Base-by-base conservation (phyloP, 2,888 invertebrate species). In the Therioaphis trifolii region DNA sequence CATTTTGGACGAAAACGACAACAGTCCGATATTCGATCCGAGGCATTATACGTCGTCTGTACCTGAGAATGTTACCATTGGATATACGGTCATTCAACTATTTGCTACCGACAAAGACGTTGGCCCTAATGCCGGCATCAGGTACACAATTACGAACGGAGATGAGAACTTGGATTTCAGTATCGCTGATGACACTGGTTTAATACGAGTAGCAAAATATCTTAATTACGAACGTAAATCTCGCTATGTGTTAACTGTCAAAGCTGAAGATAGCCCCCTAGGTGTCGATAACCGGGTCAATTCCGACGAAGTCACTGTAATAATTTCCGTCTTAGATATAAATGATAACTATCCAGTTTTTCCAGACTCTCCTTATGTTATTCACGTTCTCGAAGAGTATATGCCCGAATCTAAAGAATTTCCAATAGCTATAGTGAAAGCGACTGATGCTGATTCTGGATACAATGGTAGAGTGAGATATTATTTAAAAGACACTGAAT, bases 261-360 rank as follows among this genome's bases (percentile, higher is more conserved):
- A 93, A 86, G 97, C 96, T 0, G 96, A 97, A 89, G 96, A 96
- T 89, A 95, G 95, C 88, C 94, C 94, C 35, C 92, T 92, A 86
- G 93, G 94, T 87, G 92, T 93, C 86, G 90, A 89, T 77, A 92
- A 92, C 86, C 93, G 93, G 87, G 87, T 87, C 74, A 92, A 91
- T 88, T 93, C 91, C 88, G 95, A 94, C 90, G 94, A 92, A 84
- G 95, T 93, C 86, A 90, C 76, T 87, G 89, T 85, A 27, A 92
- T 94, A 85, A 95, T 98, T 87, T 92, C 92, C 84, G 94, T 98
- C 79, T 92, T 94, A 86, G 97, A 98, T 89, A 94, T 97, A 88
- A 97, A 98, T 89, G 97, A 98, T 90, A 96, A 96, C 88, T 94
- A 94, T 46, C 98, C 98, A 68, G 94, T 95, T 68, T 98, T 98